Conservation (phyloP, 2,797 vertebrate species). For the Menidia menidia region DNA sequence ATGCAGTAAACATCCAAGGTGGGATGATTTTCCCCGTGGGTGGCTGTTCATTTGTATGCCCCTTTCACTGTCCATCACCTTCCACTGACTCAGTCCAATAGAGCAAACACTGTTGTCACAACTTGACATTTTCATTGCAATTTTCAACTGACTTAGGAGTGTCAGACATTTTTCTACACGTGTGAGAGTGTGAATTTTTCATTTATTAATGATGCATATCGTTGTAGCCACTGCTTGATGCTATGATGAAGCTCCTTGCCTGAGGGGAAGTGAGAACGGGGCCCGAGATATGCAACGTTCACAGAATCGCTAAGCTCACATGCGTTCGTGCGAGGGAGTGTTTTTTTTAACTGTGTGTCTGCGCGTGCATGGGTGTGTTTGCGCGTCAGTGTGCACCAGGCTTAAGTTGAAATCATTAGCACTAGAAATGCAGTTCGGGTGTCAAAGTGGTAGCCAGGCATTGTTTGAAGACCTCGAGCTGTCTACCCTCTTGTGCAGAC, state of each 20-base stretch:
- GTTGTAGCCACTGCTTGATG: slow-evolving; percentile 55
- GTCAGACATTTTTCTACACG: slow-evolving; percentile 43
- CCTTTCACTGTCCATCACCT: slow-evolving; percentile 72
- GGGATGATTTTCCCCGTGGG: slow-evolving; percentile 75
- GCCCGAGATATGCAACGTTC: slow-evolving; percentile 51
- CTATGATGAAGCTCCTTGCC: slow-evolving; percentile 70
- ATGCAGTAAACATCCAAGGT: slow-evolving; percentile 72
- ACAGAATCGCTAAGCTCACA: slow-evolving; percentile 59
- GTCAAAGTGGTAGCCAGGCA: slow-evolving; percentile 56
- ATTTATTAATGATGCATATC: slow-evolving; percentile 68
- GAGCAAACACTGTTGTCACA: slow-evolving; percentile 54
- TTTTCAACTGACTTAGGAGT: slow-evolving; percentile 42
- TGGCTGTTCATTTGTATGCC: slow-evolving; percentile 74
- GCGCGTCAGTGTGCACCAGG: slow-evolving; percentile 27
- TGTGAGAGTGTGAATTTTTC: slow-evolving; percentile 21
- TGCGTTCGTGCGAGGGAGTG: slow-evolving; percentile 5
- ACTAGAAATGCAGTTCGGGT: slow-evolving; percentile 49
- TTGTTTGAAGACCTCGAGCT: slow-evolving; percentile 69
- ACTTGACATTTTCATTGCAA: slow-evolving; percentile 41
- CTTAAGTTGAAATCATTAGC: slow-evolving; percentile 69
- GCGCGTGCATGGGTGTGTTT: slow-evolving; percentile 15
- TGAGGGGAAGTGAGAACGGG: slow-evolving; percentile 55
- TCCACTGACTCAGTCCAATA: slow-evolving; percentile 37
- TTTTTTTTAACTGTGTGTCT: background rate
- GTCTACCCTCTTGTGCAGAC: slow-evolving; percentile 46